Conservation (phyloP, 2,797 vertebrate species). For the Dicrostonyx torquatus region DNA sequence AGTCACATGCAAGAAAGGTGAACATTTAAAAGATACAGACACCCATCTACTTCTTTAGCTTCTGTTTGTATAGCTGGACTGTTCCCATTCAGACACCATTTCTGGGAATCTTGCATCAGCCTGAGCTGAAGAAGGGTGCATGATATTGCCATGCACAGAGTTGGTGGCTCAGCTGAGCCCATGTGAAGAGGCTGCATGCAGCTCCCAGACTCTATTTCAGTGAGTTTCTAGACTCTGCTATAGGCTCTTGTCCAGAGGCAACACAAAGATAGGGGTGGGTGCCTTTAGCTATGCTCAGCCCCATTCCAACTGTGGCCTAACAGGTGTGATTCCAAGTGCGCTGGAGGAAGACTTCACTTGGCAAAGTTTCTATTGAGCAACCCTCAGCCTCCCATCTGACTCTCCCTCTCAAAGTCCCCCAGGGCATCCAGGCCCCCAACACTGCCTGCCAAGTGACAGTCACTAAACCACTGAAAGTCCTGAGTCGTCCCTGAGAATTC, state of each 20-base stretch:
- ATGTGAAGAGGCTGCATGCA: background rate
- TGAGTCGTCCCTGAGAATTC: background rate
- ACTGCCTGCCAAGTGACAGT: accelerated
- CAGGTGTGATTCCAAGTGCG: background rate
- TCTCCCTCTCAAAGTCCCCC: background rate
- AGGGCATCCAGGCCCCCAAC: background rate
- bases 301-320: background rate
- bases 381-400: background rate
- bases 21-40: background rate
- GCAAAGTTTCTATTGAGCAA: background rate
- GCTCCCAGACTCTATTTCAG: background rate
- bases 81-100: accelerated
- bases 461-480: background rate
- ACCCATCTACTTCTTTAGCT: accelerated
- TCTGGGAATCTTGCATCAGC: background rate
- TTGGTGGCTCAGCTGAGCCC: background rate
- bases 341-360: too few relatives aligned
- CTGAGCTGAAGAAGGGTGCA: background rate
- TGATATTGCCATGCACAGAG: accelerated
- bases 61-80: background rate
- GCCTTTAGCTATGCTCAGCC: background rate
- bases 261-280: too few relatives aligned
- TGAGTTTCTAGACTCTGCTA: background rate
- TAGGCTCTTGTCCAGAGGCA: background rate
- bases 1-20: background rate